phyloP scores from a whole-genome alignment of 2,888 invertebrate species.

The Acrobasis suavella region DNA sequence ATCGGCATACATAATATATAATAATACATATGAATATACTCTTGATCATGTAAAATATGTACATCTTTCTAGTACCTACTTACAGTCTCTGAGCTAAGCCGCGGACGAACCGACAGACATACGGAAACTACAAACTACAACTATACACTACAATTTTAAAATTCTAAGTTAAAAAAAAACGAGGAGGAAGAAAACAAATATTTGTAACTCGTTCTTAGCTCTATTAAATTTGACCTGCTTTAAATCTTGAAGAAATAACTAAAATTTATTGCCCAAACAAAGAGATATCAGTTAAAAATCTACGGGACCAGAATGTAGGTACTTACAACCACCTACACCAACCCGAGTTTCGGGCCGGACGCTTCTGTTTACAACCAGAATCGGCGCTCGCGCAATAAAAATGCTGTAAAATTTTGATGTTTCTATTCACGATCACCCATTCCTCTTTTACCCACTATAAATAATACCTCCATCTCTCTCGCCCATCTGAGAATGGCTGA shows the following conservation, averaged over 20 bases:
- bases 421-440: constrained; percentile 70
- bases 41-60: too few relatives aligned
- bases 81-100: too few relatives aligned
- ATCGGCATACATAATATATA: too few relatives aligned
- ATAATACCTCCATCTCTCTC: constrained; percentile 45
- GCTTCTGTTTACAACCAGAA: constrained; percentile 70
- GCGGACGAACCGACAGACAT: too few relatives aligned
- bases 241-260: neutral
- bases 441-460: constrained; percentile 38
- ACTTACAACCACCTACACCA: constrained; percentile 47
- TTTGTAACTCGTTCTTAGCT: too few relatives aligned
- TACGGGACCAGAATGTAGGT: constrained; percentile 18
- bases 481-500: constrained; percentile 63
- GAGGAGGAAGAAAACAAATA: too few relatives aligned
- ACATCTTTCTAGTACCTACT: too few relatives aligned
- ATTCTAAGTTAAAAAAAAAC: too few relatives aligned
- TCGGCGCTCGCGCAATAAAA: constrained; percentile 76
- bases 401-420: constrained; percentile 82
- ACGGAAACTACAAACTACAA: too few relatives aligned
- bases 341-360: constrained; percentile 58
- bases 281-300: constrained; percentile 19
- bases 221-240: neutral
- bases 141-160: too few relatives aligned
- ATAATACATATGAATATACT: too few relatives aligned
- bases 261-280: constrained; percentile 12